Evolutionary conservation across 2,888 invertebrate species (phyloP).

Genomic region (Tenodera sinensis): DNA sequence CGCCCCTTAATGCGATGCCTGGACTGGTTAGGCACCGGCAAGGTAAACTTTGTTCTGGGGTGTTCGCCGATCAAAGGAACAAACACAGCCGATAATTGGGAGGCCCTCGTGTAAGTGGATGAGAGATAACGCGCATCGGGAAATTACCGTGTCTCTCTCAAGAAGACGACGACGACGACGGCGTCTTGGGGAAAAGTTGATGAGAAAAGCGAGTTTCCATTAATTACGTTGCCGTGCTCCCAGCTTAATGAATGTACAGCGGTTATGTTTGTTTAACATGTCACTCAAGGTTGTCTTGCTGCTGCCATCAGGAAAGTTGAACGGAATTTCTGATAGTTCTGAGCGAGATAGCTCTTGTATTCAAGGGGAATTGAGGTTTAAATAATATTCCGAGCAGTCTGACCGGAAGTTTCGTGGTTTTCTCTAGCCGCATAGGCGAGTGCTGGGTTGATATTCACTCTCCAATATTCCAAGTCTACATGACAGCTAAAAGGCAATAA

Average conservation of each 20-base stretch:
- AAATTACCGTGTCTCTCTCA: slow-evolving; percentile 21
- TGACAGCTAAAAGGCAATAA: too few relatives aligned
- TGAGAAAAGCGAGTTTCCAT: slow-evolving; percentile 19
- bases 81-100: slow-evolving; percentile 25
- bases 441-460: too few relatives aligned
- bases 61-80: slow-evolving; percentile 25
- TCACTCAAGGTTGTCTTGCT: too few relatives aligned
- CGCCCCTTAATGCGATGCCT: background rate
- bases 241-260: background rate
- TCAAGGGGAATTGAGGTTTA: too few relatives aligned
- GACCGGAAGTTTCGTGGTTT: too few relatives aligned
- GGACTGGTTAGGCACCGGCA: background rate
- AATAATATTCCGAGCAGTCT: too few relatives aligned
- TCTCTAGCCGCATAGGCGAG: too few relatives aligned
- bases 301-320: too few relatives aligned
- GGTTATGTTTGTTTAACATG: background rate
- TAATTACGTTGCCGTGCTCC: slow-evolving; percentile 11
- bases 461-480: too few relatives aligned
- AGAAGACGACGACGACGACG: background rate
- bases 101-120: slow-evolving; percentile 19
- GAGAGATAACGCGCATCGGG: slow-evolving; percentile 23
- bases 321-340: too few relatives aligned
- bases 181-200: background rate
- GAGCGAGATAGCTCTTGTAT: too few relatives aligned
- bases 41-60: slow-evolving; percentile 24